These are phyloP conservation scores for Xanthorhoe designata DNA, from an alignment of 2,888 invertebrate species.

Conservation along the genomic window DNA sequence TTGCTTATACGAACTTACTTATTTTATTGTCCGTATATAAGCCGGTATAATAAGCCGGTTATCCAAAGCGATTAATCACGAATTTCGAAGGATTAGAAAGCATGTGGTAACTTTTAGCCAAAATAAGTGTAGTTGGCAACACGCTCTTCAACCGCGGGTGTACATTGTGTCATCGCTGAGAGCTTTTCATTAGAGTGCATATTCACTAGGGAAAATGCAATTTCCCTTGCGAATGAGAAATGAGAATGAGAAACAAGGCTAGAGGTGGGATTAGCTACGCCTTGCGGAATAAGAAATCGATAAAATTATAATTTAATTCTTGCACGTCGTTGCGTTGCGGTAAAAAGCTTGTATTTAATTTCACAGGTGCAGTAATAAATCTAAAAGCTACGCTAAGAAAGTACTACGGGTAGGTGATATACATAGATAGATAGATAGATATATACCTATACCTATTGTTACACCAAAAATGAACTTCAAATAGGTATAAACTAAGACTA, in stretches of 20 bases:
- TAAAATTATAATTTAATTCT: constrained; percentile 3
- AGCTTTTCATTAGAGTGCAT: constrained; percentile 72
- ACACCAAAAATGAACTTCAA: too few relatives aligned
- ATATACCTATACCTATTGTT: too few relatives aligned
- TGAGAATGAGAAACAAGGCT: too few relatives aligned
- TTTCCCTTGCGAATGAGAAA: constrained; percentile 60
- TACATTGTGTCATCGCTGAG: constrained; percentile 65
- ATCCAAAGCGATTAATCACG: not conserved
- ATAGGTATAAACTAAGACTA: too few relatives aligned
- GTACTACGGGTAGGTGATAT: too few relatives aligned
- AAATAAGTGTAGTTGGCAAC: constrained; percentile 20
- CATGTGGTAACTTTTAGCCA: not conserved
- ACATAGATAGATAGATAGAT: too few relatives aligned
- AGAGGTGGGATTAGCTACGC: constrained; percentile 45
- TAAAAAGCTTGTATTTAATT: too few relatives aligned
- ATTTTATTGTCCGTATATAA: too few relatives aligned
- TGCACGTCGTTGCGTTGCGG: too few relatives aligned
- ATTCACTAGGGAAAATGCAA: constrained; percentile 69
- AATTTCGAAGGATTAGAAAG: not conserved
- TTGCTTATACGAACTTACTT: too few relatives aligned
- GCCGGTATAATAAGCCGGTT: too few relatives aligned
- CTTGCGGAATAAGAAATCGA: constrained; percentile 18
- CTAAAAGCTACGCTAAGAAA: not conserved
- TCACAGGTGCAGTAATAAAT: too few relatives aligned
- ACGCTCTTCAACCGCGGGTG: constrained; percentile 22